Base-by-base conservation (phyloP, 2,113 vertebrate genomes). In the Callithrix jacchus region DNA sequence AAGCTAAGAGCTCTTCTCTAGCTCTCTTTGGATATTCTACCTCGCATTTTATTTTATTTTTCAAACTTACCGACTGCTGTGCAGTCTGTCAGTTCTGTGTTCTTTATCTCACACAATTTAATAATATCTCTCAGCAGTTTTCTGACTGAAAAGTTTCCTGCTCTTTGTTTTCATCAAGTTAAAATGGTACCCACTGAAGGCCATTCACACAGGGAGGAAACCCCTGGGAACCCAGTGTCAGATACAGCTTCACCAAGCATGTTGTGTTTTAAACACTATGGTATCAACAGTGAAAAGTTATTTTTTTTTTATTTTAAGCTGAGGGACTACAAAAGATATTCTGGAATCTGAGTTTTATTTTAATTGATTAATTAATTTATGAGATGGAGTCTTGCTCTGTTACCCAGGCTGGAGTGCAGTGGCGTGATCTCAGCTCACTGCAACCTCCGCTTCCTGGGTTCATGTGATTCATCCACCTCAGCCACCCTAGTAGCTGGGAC, bases 161-260 rank as follows among this genome's bases (percentile, higher is more conserved):
- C 76, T 93, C 74, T 91, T 89, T 97, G 61, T 94, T 97, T 97
- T 91, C 71, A 37, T 89, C 0, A 9, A 84, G 61, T 14, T 61
- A 92, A 90, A 97, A 84, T 3, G 32, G 56, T 54, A 52, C 47
- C 68, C 61, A 91, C 93, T 91, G 87, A 73, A 88, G 93, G 82
- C 91, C 95, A 84, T 97, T 93, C 94, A 77, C 64, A 83, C 58
- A 42, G 49, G 47, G 37, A 92, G 85, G 49, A 35, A 87, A 89
- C 1, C 70, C 42, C 49, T 81, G 47, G 87, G 93, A 96, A 91
- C 45, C 81, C 37, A 8, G 66, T 40, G 54, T 96, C 93, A 87
- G 40, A n/a, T n/a, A 23, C 0, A 35, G 68, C 52, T 84, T 96
- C 91, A 13, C 54, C 37, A 76, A 52, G 61, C 4, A 0, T 3